These are phyloP conservation scores for Clamator glandarius DNA, from an alignment of 2,797 vertebrate genomes.

Conservation along the genomic window DNA sequence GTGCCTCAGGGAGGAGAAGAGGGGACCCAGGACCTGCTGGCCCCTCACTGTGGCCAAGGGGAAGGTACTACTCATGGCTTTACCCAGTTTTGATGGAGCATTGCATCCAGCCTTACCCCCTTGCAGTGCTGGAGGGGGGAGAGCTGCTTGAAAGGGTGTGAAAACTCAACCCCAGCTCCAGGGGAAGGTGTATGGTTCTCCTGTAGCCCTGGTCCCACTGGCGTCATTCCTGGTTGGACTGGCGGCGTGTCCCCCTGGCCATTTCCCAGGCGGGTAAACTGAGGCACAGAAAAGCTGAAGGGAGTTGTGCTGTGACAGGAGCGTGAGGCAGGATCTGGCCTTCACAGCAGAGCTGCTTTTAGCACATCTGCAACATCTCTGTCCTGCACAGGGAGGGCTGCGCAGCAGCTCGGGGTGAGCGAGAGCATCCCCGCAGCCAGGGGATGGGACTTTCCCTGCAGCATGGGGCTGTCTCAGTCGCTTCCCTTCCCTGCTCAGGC, in stretches of 20 bases:
- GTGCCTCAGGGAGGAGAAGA: neutral
- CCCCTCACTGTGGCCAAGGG: accelerated
- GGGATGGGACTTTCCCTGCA: neutral
- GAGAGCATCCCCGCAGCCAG: accelerated
- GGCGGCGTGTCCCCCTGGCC: neutral
- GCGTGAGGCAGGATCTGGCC: neutral
- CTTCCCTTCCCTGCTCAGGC: neutral
- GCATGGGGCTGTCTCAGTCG: accelerated
- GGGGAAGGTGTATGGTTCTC: neutral
- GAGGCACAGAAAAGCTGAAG: neutral
- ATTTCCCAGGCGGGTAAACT: neutral
- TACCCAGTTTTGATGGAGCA: accelerated
- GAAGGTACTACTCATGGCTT: neutral
- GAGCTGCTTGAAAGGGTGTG: neutral
- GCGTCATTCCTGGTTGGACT: neutral
- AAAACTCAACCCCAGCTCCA: neutral
- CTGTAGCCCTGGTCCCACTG: too few relatives aligned
- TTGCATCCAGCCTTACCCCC: too few relatives aligned
- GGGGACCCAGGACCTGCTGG: neutral
- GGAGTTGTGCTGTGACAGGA: neutral
- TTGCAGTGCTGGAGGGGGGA: accelerated
- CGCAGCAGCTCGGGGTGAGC: neutral
- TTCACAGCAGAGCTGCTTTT: neutral
- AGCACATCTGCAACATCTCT: neutral
- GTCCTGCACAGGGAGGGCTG: accelerated